Evolutionary conservation across 2,888 invertebrate genomes (phyloP).

Genomic region (Zygaena filipendulae): DNA sequence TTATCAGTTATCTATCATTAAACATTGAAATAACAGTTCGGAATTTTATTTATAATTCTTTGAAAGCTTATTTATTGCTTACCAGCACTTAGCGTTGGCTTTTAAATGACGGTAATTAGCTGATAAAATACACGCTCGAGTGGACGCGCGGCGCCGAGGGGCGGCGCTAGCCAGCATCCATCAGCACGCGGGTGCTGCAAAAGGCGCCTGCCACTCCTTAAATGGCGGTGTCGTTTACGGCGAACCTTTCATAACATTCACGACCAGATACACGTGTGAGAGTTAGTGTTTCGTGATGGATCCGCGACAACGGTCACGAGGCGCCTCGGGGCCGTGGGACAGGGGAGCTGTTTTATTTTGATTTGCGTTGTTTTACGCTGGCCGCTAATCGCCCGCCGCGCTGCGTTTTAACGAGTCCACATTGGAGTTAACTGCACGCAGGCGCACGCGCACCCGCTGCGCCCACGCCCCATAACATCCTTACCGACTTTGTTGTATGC

Average conservation of each 20-base stretch:
- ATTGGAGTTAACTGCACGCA: constrained; percentile 48
- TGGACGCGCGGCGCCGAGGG: constrained; percentile 15
- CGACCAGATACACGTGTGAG: constrained; percentile 46
- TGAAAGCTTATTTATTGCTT: not conserved
- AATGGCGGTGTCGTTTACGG: constrained; percentile 51
- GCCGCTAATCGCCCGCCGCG: constrained; percentile 52
- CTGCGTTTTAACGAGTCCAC: constrained; percentile 54
- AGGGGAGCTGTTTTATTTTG: constrained; percentile 40
- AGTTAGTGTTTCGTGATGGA: constrained; percentile 59
- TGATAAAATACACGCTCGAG: not conserved
- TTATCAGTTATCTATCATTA: no score
- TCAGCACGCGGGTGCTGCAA: constrained; percentile 20
- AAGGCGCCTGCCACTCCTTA: constrained; percentile 34
- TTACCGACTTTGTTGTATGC: no score
- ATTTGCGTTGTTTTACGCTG: constrained; percentile 33
- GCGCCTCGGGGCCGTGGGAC: constrained; percentile 45
- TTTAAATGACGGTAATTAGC: not conserved
- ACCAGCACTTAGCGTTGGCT: not conserved
- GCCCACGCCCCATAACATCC: constrained; percentile 15
- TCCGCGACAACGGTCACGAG: constrained; percentile 56
- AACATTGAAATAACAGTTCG: no score
- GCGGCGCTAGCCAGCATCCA: constrained; percentile 15
- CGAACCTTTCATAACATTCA: constrained; percentile 57
- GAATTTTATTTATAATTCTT: no score
- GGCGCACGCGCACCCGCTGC: constrained; percentile 28